Evolutionary conservation across 2,113 vertebrate genomes (phyloP).

Genomic region (Archocentrus centrarchus): DNA sequence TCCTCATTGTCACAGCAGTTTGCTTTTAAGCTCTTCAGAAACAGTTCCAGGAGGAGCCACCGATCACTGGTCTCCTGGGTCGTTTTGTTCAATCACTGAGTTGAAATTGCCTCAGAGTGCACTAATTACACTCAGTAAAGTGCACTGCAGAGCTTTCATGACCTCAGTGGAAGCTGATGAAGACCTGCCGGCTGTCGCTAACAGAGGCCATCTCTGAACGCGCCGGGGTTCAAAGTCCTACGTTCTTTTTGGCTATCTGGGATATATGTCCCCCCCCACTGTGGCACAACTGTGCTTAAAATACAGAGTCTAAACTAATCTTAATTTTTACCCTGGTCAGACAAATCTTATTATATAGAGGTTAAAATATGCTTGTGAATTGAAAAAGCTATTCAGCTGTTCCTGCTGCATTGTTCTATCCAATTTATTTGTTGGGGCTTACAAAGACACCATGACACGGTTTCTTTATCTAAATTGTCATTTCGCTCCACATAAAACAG

Average conservation of each 20-base stretch:
- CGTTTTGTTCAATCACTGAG: slow-evolving; percentile 64
- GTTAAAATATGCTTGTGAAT: background rate
- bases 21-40: slow-evolving; percentile 37
- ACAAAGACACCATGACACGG: too few relatives aligned
- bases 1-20: slow-evolving; percentile 37
- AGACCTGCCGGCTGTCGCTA: slow-evolving; percentile 57
- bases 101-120: slow-evolving; percentile 59
- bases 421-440: too few relatives aligned
- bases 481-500: too few relatives aligned
- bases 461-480: too few relatives aligned
- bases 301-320: background rate
- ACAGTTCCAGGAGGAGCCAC: slow-evolving; percentile 43
- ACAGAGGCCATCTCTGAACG: slow-evolving; percentile 19
- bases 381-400: background rate
- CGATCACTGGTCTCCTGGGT: slow-evolving; percentile 59
- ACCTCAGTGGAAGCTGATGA: slow-evolving; percentile 54
- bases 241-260: background rate
- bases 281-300: background rate
- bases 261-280: background rate
- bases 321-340: background rate
- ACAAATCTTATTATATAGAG: background rate
- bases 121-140: slow-evolving; percentile 64
- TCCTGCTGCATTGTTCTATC: background rate
- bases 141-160: slow-evolving; percentile 56
- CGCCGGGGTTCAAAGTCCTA: background rate